Evolutionary conservation across 2,113 vertebrate species (phyloP).

Genomic region (Albula glossodonta): DNA sequence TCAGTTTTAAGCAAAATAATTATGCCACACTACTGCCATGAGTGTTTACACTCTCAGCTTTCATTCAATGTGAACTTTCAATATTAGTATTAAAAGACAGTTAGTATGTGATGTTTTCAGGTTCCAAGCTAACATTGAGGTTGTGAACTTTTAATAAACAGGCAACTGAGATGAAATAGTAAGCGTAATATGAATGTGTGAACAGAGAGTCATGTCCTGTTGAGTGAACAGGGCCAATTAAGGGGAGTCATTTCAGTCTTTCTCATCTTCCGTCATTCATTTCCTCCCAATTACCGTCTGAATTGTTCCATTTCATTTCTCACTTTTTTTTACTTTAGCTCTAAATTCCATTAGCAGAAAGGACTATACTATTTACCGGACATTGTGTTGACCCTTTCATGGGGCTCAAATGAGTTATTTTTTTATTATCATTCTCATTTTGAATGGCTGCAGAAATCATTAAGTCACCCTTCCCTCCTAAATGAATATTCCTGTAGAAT

Average conservation of each 20-base stretch:
- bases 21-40: not conserved
- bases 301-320: not conserved
- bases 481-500: not conserved
- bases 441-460: not conserved
- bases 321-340: no score
- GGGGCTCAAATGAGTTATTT: not conserved
- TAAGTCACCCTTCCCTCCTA: not conserved
- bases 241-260: not conserved
- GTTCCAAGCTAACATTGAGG: not conserved
- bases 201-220: not conserved
- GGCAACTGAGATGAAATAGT: not conserved
- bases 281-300: not conserved
- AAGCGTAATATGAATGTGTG: not conserved
- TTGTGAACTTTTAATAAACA: not conserved
- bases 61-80: no score
- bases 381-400: not conserved
- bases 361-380: not conserved
- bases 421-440: not conserved
- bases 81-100: not conserved
- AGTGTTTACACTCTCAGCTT: no score
- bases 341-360: not conserved
- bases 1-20: no score
- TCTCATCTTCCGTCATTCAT: not conserved
- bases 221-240: not conserved
- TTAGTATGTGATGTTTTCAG: not conserved